Base-by-base conservation (phyloP, 2,797 vertebrate genomes). In the Tapera naevia region DNA sequence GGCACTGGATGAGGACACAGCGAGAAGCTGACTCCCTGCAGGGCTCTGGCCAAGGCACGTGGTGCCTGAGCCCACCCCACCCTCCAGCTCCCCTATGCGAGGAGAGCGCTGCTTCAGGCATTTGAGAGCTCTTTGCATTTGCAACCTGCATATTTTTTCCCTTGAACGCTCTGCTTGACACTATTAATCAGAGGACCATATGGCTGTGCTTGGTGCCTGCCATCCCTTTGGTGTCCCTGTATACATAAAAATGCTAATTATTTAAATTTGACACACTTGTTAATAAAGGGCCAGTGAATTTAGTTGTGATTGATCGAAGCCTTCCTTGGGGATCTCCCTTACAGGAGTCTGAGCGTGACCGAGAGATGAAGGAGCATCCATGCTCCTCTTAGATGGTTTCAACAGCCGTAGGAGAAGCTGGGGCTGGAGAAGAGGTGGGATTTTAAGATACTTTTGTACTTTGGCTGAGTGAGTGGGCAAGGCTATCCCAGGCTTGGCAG, bases 51-150 rank as follows among this genome's bases (percentile, higher is more conserved):
- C 43, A 7, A 27, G 75, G 51, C 67, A 10, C 1, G 2, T 48
- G 10, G 51, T 1, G 0, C 43, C 87, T 2, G 1, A 62, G 32
- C 80, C 76, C 58, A 10, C 10, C 71, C 76, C 6, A 11, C 33
- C 3, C 51, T 7, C 0, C 41, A 8, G 71, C 60, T 41, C 75
- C 74, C 19, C 18, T 7, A 6, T 6, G 2, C 0, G 2, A 50
- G 72, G 46, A 43, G 6, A 13, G 9, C 4, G 0, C 16, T 13
- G 66, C 76, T 33, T 2, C 3, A 8, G 83, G 43, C 62, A 1
- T 3, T 16, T 4, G 19, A 5, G 48, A 58, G 62, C 82, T 71
- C 66, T 1, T 4, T 37, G 45, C 58, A 60, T 39, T 19, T n/a
- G 62, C 6, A 16, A 56, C 66, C 80, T 39, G 72, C 30, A 0